These are phyloP conservation scores for Cyphomyrus discorhynchus DNA, from an alignment of 2,113 vertebrate genomes.

Conservation along the genomic window DNA sequence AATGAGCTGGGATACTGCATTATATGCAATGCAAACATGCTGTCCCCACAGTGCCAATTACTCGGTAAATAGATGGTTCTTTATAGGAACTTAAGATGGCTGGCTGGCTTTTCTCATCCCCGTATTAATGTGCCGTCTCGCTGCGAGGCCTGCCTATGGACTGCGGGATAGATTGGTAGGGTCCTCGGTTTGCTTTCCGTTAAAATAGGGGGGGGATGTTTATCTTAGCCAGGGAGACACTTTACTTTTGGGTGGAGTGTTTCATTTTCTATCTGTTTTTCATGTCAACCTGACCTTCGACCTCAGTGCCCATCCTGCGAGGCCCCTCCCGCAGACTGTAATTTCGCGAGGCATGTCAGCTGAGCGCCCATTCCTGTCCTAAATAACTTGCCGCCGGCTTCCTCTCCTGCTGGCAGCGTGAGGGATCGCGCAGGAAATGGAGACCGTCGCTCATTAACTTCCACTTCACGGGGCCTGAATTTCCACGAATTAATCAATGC, in stretches of 20 bases:
- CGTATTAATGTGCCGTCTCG: slow-evolving; percentile 31
- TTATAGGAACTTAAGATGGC: slow-evolving; percentile 28
- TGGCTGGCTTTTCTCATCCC: slow-evolving; percentile 29
- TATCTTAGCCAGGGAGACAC: slow-evolving; percentile 36
- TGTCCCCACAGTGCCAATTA: slow-evolving; percentile 34
- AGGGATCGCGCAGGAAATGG: slow-evolving; percentile 55
- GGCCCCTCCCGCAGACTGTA: slow-evolving; percentile 42
- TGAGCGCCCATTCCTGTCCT: slow-evolving; percentile 53
- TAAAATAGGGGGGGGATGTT: slow-evolving; percentile 44
- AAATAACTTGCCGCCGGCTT: slow-evolving; percentile 50
- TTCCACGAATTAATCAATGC: slow-evolving; percentile 77
- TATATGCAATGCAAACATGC: slow-evolving; percentile 37
- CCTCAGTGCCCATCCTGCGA: slow-evolving; percentile 42
- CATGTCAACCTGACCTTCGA: slow-evolving; percentile 53
- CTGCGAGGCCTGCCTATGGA: slow-evolving; percentile 34
- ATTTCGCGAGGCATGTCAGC: slow-evolving; percentile 42
- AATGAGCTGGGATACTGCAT: slow-evolving; percentile 37
- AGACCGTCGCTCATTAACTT: slow-evolving; percentile 70
- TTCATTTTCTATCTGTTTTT: slow-evolving; percentile 49
- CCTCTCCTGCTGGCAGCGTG: slow-evolving; percentile 34
- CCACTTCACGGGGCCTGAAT: slow-evolving; percentile 53
- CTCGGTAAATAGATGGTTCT: slow-evolving; percentile 28
- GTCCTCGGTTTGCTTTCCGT: slow-evolving; percentile 43
- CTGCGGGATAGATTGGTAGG: slow-evolving; percentile 37
- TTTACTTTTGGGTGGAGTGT: slow-evolving; percentile 25